phyloP scores from a whole-genome alignment of 2,113 vertebrate genomes.

The Cyanoliseus patagonus region DNA sequence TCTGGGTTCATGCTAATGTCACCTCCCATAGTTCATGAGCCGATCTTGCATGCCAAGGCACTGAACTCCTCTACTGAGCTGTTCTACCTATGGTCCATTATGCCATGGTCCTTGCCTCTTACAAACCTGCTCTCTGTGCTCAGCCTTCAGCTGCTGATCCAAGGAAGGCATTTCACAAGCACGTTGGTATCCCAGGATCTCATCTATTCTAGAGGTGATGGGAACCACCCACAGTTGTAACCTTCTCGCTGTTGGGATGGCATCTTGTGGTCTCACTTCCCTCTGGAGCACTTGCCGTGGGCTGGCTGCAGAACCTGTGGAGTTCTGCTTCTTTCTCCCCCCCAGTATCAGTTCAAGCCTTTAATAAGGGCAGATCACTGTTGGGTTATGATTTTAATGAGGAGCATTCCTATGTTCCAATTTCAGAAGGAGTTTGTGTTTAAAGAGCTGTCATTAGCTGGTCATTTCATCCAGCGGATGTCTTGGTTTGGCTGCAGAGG shows the following conservation, averaged over 20 bases:
- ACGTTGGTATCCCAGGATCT: not conserved
- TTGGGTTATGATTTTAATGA: not conserved
- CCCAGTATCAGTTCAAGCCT: not conserved
- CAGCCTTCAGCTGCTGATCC: not conserved
- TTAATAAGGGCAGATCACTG: not conserved
- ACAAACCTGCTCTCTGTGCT: not conserved
- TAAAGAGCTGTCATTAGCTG: not conserved
- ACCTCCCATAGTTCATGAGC: not conserved
- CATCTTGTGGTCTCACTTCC: not conserved
- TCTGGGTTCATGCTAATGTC: not conserved
- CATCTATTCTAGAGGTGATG: not conserved
- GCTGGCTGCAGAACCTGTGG: not conserved
- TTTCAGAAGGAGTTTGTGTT: not conserved
- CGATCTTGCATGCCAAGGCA: not conserved
- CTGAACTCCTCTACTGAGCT: not conserved
- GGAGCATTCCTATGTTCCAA: not conserved
- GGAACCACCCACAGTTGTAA: rapidly evolving
- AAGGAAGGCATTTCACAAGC: not conserved
- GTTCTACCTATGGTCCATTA: not conserved
- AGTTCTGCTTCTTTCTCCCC: not conserved
- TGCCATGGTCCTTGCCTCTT: not conserved
- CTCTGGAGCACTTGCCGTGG: rapidly evolving
- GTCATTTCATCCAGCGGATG: not conserved
- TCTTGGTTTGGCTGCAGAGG: not conserved
- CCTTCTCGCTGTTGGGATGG: not conserved